Evolutionary conservation across 2,113 vertebrate genomes (phyloP).

Genomic region (Lepus timidus): DNA sequence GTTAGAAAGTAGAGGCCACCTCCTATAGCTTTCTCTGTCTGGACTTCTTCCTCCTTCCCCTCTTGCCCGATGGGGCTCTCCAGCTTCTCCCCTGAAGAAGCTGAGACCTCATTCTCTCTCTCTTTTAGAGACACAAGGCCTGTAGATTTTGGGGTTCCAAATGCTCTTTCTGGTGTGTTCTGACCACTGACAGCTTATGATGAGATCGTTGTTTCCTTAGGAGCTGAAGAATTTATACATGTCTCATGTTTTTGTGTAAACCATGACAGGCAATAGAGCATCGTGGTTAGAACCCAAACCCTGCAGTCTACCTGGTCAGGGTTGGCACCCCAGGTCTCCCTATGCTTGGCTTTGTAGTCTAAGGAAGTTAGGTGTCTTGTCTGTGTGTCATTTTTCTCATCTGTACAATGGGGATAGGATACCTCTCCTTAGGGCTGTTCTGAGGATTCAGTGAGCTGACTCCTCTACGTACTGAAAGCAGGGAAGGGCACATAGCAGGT

Average conservation of each 20-base stretch:
- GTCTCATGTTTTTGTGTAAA: background rate
- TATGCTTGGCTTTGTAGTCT: background rate
- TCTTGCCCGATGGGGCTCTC: fast-evolving
- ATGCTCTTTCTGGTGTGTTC: background rate
- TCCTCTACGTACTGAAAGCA: background rate
- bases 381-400: background rate
- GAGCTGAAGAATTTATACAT: background rate
- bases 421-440: background rate
- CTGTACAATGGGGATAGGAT: background rate
- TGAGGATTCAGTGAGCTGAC: background rate
- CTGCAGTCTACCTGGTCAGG: background rate
- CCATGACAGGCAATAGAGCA: too few relatives aligned
- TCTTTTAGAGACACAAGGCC: background rate
- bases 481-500: background rate
- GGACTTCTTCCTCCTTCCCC: too few relatives aligned
- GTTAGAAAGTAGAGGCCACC: background rate
- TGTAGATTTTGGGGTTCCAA: background rate
- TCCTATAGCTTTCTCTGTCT: background rate
- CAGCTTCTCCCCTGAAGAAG: background rate
- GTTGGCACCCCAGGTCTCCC: background rate
- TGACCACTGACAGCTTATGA: background rate
- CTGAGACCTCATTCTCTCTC: background rate
- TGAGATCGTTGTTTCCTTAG: background rate
- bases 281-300: background rate
- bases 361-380: background rate